These are phyloP conservation scores for Condylostylus longicornis DNA, from an alignment of 1,140 invertebrate genomes.

Conservation along the genomic window DNA sequence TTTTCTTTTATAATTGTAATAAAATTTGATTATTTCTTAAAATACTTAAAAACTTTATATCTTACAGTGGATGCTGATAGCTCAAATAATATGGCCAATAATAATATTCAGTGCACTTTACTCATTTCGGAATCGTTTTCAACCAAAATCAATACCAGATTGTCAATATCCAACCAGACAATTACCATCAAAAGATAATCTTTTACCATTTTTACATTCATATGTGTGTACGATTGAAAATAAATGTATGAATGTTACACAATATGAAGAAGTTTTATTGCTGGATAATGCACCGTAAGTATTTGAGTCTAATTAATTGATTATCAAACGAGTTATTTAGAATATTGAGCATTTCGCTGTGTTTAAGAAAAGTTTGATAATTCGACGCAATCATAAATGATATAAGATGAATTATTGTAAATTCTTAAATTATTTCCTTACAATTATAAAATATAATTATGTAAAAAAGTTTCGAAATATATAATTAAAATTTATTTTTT, in stretches of 20 bases:
- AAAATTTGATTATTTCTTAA: too few species aligned
- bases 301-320: too few species aligned
- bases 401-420: too few species aligned
- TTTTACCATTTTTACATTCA: constrained; percentile 45
- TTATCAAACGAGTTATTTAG: too few species aligned
- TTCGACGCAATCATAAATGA: too few species aligned
- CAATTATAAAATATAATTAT: too few species aligned
- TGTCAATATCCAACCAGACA: constrained; percentile 44
- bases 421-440: too few species aligned
- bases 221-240: constrained; percentile 50
- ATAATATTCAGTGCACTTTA: constrained; percentile 26
- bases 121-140: constrained; percentile 24
- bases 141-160: constrained; percentile 16
- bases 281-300: constrained; percentile 45
- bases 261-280: constrained; percentile 43
- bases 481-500: neutral
- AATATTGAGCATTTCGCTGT: too few species aligned
- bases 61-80: constrained; percentile 17
- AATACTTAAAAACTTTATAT: too few species aligned
- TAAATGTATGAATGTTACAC: constrained; percentile 38
- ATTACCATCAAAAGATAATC: constrained; percentile 40
- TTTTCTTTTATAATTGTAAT: too few species aligned
- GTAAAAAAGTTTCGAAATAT: too few species aligned
- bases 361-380: too few species aligned
- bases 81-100: constrained; percentile 20